Evolutionary conservation across 2,888 invertebrate genomes (phyloP).

Genomic region (Hirudinaria manillensis): DNA sequence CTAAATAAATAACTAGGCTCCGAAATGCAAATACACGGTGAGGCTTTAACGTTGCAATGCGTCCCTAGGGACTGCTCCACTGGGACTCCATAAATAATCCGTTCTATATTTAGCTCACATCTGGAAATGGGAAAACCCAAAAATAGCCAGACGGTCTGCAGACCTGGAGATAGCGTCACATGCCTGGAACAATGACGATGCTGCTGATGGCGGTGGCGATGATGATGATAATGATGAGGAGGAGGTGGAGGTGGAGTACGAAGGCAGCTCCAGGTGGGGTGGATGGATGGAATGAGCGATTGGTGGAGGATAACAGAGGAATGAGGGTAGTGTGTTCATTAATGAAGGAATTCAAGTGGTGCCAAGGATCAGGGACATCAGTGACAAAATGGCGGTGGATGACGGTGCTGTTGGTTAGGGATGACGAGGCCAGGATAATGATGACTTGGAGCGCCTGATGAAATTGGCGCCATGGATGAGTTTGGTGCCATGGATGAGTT

Average conservation of each 20-base stretch:
- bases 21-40: too few relatives aligned
- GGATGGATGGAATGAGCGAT: conserved; percentile 1
- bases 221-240: conserved; percentile 21
- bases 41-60: too few relatives aligned
- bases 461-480: neutral
- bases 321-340: too few relatives aligned
- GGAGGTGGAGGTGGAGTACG: neutral
- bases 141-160: too few relatives aligned
- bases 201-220: neutral
- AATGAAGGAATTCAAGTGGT: conserved; percentile 1
- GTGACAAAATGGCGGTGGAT: neutral
- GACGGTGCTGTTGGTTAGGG: neutral
- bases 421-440: neutral
- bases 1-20: too few relatives aligned
- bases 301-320: neutral
- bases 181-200: neutral
- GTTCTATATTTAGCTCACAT: too few relatives aligned
- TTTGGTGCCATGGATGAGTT: neutral
- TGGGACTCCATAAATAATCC: too few relatives aligned
- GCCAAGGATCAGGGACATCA: neutral
- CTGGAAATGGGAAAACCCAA: too few relatives aligned
- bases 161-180: too few relatives aligned
- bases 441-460: conserved; percentile 5
- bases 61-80: too few relatives aligned
- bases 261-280: neutral